Base-by-base conservation (phyloP, 2,888 invertebrate genomes). In the Cantharis lateralis region DNA sequence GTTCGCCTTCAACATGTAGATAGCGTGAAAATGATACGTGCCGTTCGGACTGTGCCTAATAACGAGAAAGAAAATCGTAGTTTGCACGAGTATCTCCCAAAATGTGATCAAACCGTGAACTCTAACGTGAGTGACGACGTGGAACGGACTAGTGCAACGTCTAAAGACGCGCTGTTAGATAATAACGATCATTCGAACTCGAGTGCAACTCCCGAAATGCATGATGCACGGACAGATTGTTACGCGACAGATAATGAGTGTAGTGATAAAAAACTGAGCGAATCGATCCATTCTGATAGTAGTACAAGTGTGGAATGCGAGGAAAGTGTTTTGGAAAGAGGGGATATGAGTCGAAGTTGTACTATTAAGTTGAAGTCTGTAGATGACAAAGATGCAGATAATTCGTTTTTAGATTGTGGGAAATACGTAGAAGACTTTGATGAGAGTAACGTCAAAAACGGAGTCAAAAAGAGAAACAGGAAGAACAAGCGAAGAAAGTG, bases 101-200 rank as follows among this genome's bases (percentile, higher is more conserved):
- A 79, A 68, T 73, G 75, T 68, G 68, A 75, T 63, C 76, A 74
- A 10, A 79, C 80, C 69, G 75, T 75, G 13, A 79, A 72, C 66
- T 73, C 75, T 71, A 77, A 75, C 66, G 71, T 79, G 72, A 88
- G 85, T 81, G 88, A 88, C 76, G 88, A 91, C 81, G 91, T 91
- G 79, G 93, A 93, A 83, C 91, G 92, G 84, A 90, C 91, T 63
- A 93, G 93, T 85, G 93, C 93, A 24, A 93, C 92, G 83, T 93
- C 93, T 13, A 93, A 93, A 88, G 94, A 94, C 87, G 91, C 92
- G 82, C 88, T 93, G 13, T 89, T 93, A 88, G 92, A 91, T 82
- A 90, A 90, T 89, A 80, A 89, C 79, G 89, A 91, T 84, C 90
- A 91, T 84, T 91, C 91, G 79, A 91, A 91, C 87, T 90, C 91